These are phyloP conservation scores for Dipodomys ordii DNA, from an alignment of 2,113 vertebrate species.

Conservation along the genomic window DNA sequence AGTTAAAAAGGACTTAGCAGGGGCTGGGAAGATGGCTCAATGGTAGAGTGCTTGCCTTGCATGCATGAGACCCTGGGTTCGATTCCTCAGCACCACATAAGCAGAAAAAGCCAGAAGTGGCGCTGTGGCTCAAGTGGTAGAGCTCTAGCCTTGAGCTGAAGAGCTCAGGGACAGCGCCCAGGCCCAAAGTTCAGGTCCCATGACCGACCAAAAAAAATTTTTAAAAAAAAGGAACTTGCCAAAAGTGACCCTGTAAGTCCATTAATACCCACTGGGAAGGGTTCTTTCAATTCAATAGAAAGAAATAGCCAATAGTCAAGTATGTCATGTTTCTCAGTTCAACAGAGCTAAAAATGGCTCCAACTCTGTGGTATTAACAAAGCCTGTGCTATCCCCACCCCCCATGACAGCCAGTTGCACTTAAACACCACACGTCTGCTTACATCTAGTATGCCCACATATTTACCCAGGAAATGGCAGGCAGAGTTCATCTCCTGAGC, in stretches of 20 bases:
- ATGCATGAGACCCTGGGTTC: no score
- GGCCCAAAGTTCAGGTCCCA: no score
- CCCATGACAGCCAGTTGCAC: constrained; percentile 44
- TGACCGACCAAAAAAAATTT: no score
- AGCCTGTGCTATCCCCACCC: constrained; percentile 47
- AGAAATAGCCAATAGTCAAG: neutral
- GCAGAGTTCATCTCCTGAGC: constrained; percentile 52
- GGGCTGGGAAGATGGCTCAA: no score
- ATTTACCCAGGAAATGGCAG: constrained; percentile 64
- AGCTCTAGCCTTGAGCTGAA: no score
- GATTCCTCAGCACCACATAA: no score
- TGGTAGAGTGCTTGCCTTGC: no score
- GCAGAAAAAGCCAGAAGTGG: no score
- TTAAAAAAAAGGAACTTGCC: neutral
- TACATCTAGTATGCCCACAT: constrained; percentile 56
- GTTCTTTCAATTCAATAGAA: neutral
- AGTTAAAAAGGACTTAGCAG: neutral
- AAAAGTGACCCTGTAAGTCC: neutral
- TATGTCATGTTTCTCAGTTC: neutral
- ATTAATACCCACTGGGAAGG: constrained; percentile 38
- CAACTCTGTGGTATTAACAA: constrained; percentile 2
- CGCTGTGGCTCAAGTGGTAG: no score
- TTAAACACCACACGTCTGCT: constrained; percentile 59
- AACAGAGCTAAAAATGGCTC: constrained; percentile 56
- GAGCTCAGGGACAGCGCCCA: no score